A percentile compares a stretch with the other conserved stretches of the same genome.
These are phyloP conservation scores for Calyptommatus sinebrachiatus DNA, from an alignment of 2,113 vertebrate species.

Conservation along the genomic window DNA sequence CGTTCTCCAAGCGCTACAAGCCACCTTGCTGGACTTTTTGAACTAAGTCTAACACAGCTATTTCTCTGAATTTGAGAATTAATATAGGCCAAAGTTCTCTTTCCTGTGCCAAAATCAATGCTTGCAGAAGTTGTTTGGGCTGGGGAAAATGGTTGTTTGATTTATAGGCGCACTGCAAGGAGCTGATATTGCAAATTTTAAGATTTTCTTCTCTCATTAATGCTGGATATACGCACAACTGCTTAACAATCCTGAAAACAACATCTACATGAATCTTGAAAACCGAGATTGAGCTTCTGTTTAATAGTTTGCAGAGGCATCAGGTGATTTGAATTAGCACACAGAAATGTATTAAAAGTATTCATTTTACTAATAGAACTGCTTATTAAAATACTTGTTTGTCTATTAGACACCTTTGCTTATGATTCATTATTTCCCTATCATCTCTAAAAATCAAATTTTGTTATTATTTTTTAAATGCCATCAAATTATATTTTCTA, in stretches of 20 bases:
- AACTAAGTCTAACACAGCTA: no score
- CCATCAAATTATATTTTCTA: constrained; percentile 79
- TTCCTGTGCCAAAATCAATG: neutral
- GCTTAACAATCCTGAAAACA: neutral
- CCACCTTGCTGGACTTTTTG: no score
- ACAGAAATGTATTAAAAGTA: constrained; percentile 58
- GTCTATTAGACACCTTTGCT: constrained; percentile 57
- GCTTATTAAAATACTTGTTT: constrained; percentile 62
- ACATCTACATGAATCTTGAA: constrained; percentile 8
- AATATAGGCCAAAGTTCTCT: neutral
- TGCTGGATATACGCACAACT: neutral
- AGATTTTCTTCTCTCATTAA: neutral
- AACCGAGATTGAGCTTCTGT: constrained; percentile 30
- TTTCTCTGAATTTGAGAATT: neutral
- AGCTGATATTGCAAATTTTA: constrained; percentile 10
- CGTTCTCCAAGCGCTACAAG: no score
- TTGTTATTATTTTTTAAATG: constrained; percentile 68
- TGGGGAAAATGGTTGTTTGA: neutral
- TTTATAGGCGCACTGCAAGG: neutral
- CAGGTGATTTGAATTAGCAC: constrained; percentile 65
- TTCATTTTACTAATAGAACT: constrained; percentile 73
- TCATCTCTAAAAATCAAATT: constrained; percentile 69
- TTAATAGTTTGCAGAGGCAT: constrained; percentile 53
- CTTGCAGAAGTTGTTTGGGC: neutral
- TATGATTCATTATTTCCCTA: constrained; percentile 78